phyloP scores from a whole-genome alignment of 92 coral and sea anemone genomes.

The Virgularia gustaviana region DNA sequence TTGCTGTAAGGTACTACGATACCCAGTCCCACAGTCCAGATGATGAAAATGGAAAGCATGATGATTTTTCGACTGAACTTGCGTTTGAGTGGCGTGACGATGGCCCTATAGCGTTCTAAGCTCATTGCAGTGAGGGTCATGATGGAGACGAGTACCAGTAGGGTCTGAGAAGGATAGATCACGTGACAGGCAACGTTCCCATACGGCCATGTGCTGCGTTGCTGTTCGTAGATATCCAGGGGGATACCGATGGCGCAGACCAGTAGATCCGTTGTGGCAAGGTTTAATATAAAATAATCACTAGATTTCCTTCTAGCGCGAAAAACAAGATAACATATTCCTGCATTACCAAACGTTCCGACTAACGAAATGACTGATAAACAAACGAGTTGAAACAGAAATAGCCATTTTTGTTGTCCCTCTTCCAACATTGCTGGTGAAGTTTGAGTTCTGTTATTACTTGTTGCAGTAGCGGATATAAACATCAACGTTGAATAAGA shows the following conservation, averaged over 20 bases:
- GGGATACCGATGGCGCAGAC: constrained; percentile 35
- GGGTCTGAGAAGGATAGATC: constrained; percentile 34
- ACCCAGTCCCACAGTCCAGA: constrained; percentile 60
- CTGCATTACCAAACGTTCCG: constrained; percentile 55
- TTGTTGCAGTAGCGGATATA: no score
- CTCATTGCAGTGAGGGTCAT: constrained; percentile 19
- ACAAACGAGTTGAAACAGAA: constrained; percentile 54
- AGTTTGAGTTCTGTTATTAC: no score
- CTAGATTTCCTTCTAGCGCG: constrained; percentile 57
- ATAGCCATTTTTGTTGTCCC: no score
- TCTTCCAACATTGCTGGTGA: no score
- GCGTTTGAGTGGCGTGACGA: constrained; percentile 65
- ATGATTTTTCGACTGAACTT: constrained; percentile 44
- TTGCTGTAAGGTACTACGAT: constrained; percentile 58
- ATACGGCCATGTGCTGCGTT: constrained; percentile 20
- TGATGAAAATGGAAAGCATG: constrained; percentile 31
- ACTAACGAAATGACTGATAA: constrained; percentile 51
- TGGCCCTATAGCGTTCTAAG: constrained; percentile 29
- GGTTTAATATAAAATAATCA: constrained; percentile 61
- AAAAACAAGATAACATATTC: constrained; percentile 44
- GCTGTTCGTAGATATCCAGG: constrained; percentile 38
- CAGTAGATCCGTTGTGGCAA: constrained; percentile 56
- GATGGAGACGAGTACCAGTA: neutral
- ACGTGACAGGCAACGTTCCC: constrained; percentile 43
- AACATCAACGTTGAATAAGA: no score